Evolutionary conservation across 2,797 vertebrate genomes (phyloP), one percentile per base, ranked within the genome.

Genomic region (Macrochelys suwanniensis): DNA sequence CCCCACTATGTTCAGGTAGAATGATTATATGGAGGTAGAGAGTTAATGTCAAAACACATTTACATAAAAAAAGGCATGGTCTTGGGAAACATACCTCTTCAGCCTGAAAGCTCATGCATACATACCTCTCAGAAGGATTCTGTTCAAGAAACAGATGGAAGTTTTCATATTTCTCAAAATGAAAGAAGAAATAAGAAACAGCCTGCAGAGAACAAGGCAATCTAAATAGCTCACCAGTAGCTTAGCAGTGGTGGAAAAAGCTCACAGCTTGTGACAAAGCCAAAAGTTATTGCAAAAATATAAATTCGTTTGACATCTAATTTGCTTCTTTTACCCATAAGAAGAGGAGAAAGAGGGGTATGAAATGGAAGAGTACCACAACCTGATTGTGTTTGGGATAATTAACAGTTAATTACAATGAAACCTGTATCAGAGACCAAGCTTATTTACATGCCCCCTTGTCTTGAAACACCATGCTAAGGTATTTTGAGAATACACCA

Each of bases 71-170:
- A 96, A 88, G 82, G 89, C 23, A 79, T 76, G 65, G 65, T 84
- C 85, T 85, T 92, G 49, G 76, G 92, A 92, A 96, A 88, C 49
- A 84, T 78, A 89, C 76, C 23, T 95, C 80, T 95, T 97, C 94
- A 94, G 88, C 95, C 96, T 83, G 93, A 94, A 94, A 96, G 15
- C 94, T 96, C 87, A 94, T 81, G 83, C 77, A 94, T 85, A 81
- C 56, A 87, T 17, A 95, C 57, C 92, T 96, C 93, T 97, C 96
- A 94, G 80, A 97, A 97, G 90, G 81, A 92, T 87, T 97, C 88
- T 94, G 82, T 94, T 94, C 42, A 86, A 95, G 95, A 97, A 97
- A 77, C 90, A 97, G 97, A 96, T 97, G 93, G 94, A 98, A 97
- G 90, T 97, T 93, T 95, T 93, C 91, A 97, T 95, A 95, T 96